Evolutionary conservation across 30 jellyfish, hydroid and myxozoan species (phyloP), one percentile per base, ranked within the genome.

Genomic region (Hydractinia echinata): DNA sequence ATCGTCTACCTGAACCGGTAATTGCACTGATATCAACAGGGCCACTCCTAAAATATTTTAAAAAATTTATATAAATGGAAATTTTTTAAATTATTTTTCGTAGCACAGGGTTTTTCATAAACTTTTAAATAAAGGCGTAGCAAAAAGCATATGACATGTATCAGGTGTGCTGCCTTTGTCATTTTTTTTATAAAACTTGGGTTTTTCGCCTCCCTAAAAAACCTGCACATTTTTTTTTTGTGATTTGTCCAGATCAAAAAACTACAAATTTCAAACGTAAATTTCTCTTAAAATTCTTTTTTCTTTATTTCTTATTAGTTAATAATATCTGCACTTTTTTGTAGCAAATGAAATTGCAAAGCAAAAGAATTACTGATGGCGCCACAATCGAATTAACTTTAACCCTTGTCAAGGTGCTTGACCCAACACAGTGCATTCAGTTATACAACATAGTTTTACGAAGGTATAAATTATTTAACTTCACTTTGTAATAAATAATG

Each of bases 341-440:
- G 13, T 67, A 80, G 87, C 87, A 80, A 80, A 51, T 82, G 20
- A 51, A 54, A 67, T 49, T 69, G 49, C 71, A 56, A 19, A 88
- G 97, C 20, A 87, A 76, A 39, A 61, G 99, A 58, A 49, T n/a
- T 11, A 82, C 99, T 21, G 99, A 93, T 67, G 95, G 82, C 13
- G 81, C 88, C 4, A 80, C 83, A 52, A 68, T 93, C 5, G 85
- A 79, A 73, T 56, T 93, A 9, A 84, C 96, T 10, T 79, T 93
- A 53, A 73, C 92, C 5, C 83, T 93, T 77, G 96, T 93, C 14
- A 93, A 87, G 72, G 87, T 79, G 5, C 84, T 93, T 19, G 95
- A 77, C 20, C 95, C 95, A 10, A 73, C 89, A 10, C 96, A 92
- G 68, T 93, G 96, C 72, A 67, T 84, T n/a, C 95, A 83, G 19